Base-by-base conservation (phyloP, 2,888 invertebrate genomes). In the Lithodes maja region DNA sequence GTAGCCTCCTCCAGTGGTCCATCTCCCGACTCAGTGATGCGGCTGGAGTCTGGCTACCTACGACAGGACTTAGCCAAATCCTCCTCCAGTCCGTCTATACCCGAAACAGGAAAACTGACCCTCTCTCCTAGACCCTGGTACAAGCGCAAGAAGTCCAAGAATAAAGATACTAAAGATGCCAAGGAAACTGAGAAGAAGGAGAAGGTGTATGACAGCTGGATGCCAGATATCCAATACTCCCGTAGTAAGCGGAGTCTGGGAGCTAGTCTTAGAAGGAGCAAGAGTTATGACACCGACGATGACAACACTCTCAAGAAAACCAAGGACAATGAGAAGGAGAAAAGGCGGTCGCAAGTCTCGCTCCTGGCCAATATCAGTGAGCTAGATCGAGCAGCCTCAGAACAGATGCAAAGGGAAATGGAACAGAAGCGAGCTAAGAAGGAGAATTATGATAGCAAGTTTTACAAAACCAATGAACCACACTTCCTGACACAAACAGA, bases 111-210 rank as follows among this genome's bases (percentile, higher is more conserved):
- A 17, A 90, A 90, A 83, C 50, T 83, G n/a, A 85, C 86, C 54
- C 83, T 86, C 12, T 89, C 88, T 78, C 88, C 90, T 17, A 87
- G 87, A 69, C 91, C 90, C 49, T 91, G 91, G 91, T 91, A 91
- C 52, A 91, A 91, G 75, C 83, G 91, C 3, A 91, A 90, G 74
- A 90, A 86, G 53, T 86, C 83, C 55, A 82, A 81, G 50, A 86
- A 87, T 82, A 82, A 86, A 53, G 87, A 85, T 3, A 85, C 7
- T 17, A 89, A 89, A 55, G 86, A 86, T 7, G n/a, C 17, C 5
- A 82, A 78, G 55, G 79, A 71, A n/a, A 15, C n/a, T 3, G 50
- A 17, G 12, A 89, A 89, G 74, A 85, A 83, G 54, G 89, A 89
- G 12, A 86, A 54, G 33, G 17, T 78, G 7, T 91, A 91, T 82